Base-by-base conservation (phyloP, 2,113 vertebrate genomes). In the Anhinga anhinga region DNA sequence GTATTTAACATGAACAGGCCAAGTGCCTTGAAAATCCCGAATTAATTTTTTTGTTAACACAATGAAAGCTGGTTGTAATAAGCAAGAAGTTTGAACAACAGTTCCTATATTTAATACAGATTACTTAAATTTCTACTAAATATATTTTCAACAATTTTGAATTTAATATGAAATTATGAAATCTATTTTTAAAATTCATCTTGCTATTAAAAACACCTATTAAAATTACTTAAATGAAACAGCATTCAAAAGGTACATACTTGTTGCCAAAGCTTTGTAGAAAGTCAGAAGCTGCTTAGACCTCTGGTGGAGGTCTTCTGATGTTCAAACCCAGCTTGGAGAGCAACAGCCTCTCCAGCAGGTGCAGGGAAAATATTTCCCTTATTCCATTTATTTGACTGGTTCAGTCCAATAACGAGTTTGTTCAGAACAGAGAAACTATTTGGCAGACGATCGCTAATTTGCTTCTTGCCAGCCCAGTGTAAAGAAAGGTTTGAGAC, bases 281-380 rank as follows among this genome's bases (percentile, higher is more conserved):
- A 32, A 85, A 76, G 91, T 65, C 70, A 91, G 82, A 88, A 82
- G 72, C 94, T 62, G 80, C 88, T 94, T 55, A 85, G 80, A 94
- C 90, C 82, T 90, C 88, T 90, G 40, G 77, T 87, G 78, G 70
- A 93, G 78, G 90, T 79, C 69, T 34, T 94, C 87, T 90, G 70
- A 65, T 73, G 45, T 58, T 44, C 84, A 92, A 94, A 93, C 77
- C 80, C 59, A 50, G 55, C 78, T 50, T 61, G 70, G 90, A 91
- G 85, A 94, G 85, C 82, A 94, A 82, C 40, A 88, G 87, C 82
- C 58, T 91, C 93, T 94, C 92, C 74, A 82, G 92, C 95, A 96
- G 95, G 95, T 95, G 78, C 82, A 93, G 84, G 59, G 62, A 87
- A 96, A 95, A 92, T 65, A 87, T 90, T 82, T 91, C 87, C 74